phyloP scores from a whole-genome alignment of 2,888 invertebrate species.

The Phorcus lineatus region DNA sequence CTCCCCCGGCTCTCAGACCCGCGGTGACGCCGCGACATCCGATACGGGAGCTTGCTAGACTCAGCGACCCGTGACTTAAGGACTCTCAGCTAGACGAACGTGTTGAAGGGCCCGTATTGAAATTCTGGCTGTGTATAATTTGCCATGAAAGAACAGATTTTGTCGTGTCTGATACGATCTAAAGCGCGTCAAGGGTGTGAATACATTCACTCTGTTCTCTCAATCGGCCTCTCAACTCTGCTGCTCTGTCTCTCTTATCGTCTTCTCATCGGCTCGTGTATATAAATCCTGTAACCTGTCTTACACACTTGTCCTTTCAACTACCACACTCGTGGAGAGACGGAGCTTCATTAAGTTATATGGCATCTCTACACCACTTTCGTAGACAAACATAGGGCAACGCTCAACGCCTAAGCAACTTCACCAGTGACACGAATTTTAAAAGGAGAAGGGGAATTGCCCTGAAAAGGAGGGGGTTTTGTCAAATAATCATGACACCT shows the following conservation, averaged over 20 bases:
- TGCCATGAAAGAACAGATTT: constrained; percentile 28
- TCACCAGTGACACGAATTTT: too few relatives aligned
- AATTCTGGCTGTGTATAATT: constrained; percentile 21
- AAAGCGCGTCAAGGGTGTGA: constrained; percentile 16
- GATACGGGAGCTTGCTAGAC: not conserved
- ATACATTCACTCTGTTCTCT: constrained; percentile 1
- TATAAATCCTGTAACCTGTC: not conserved
- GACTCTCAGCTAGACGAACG: not conserved
- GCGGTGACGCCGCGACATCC: not conserved
- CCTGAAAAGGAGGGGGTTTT: too few relatives aligned
- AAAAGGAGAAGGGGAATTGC: too few relatives aligned
- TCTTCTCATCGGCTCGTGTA: not conserved
- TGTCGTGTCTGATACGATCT: constrained; percentile 23
- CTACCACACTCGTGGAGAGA: too few relatives aligned
- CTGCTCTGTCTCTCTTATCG: not conserved
- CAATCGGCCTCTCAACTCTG: not conserved
- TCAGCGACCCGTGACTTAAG: constrained; percentile 9
- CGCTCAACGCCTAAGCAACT: too few relatives aligned
- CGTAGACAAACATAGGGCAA: too few relatives aligned
- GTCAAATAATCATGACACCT: too few relatives aligned
- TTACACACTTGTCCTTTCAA: too few relatives aligned
- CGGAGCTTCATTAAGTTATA: too few relatives aligned
- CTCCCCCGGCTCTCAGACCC: not conserved
- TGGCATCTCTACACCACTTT: too few relatives aligned
- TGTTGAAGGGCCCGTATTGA: constrained; percentile 12